A percentile compares a stretch with the other conserved stretches of the same genome.
These are phyloP conservation scores for Cheilosia impressa DNA, from an alignment of 2,888 invertebrate species.

Conservation along the genomic window DNA sequence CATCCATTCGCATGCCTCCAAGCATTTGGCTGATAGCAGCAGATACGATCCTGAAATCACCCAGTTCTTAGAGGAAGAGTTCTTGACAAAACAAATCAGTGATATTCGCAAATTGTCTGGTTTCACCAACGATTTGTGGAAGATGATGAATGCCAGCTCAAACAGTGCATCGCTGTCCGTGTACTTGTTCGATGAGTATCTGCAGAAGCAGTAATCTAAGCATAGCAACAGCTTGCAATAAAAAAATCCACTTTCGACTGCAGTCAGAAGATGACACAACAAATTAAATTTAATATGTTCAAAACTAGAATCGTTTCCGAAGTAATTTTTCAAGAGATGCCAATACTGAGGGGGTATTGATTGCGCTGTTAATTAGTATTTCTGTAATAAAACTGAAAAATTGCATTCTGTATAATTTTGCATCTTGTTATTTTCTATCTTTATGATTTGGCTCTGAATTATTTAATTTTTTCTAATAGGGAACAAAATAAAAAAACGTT, in stretches of 20 bases:
- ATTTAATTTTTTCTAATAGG: background rate
- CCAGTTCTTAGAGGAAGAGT: conserved; percentile 91
- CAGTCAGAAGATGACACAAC: conserved; percentile 25
- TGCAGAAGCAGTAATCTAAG: conserved; percentile 81
- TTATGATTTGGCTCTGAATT: background rate
- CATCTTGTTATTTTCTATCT: background rate
- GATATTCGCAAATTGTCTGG: conserved; percentile 89
- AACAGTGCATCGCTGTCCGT: conserved; percentile 84
- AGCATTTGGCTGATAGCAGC: conserved; percentile 66
- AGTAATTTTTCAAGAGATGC: conserved; percentile 2
- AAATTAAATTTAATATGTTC: conserved; percentile 38
- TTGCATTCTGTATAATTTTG: conserved; percentile 2
- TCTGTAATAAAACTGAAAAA: conserved; percentile 22
- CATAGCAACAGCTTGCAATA: background rate
- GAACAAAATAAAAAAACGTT: conserved; percentile 1
- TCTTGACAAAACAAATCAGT: conserved; percentile 88
- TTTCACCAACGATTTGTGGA: conserved; percentile 89
- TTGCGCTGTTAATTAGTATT: conserved; percentile 44
- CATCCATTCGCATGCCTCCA: conserved; percentile 87
- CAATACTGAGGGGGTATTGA: conserved; percentile 53
- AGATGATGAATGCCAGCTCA: conserved; percentile 83
- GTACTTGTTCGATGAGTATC: conserved; percentile 90
- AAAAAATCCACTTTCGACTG: conserved; percentile 36
- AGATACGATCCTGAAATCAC: conserved; percentile 89
- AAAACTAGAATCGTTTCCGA: background rate